Base-by-base conservation (phyloP, 2,888 invertebrate species). In the Lepidocyrtoides sp. region DNA sequence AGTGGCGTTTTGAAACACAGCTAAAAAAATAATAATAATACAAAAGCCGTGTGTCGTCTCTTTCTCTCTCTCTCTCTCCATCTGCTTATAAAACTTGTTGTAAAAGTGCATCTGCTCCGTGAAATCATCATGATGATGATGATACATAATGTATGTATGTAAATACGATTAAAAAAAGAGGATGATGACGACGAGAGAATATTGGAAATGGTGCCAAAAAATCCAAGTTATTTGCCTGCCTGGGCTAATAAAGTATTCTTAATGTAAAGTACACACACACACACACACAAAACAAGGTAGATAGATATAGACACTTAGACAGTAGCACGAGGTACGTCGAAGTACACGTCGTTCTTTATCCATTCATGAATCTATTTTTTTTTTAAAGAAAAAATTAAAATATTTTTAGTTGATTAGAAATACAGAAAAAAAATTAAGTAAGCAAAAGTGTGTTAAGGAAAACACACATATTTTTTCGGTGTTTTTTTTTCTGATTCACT, bases 171-270 rank as follows among this genome's bases (percentile, higher is more conserved):
- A 44, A 29, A 60, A 63, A n/a, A 29, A 23, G 66, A 57, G 57
- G 32, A 72, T 66, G 7, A 57, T 20, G 32, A 72, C 32, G 7
- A 82, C 5, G 29, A 54, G 57, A 77, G 7, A 14, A 44, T 0
- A 44, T 57, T 88, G 81, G 81, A 82, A 88, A 41, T 54, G 88
- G 69, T 81, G 88, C 88, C 88, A 88, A 79, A 79, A 87, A 79
- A 84, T 72, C 79, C 44, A 60, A 79, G 48, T 79, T 79, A 79
- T 87, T 87, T 79, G 17, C 32, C 84, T 23, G 17, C 32, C 84
- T 23, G 44, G 1, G 75, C 26, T 82, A 82, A 60, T 82, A 66
- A 66, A 36, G 66, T 17, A 54, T 2, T 29, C n/a, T 23, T 29
- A 29, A 29, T 23, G 41, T 14, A 75, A 48, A 7, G 48, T 20